Conservation (phyloP, 2,797 vertebrate genomes). For the Acropternis orthonyx region DNA sequence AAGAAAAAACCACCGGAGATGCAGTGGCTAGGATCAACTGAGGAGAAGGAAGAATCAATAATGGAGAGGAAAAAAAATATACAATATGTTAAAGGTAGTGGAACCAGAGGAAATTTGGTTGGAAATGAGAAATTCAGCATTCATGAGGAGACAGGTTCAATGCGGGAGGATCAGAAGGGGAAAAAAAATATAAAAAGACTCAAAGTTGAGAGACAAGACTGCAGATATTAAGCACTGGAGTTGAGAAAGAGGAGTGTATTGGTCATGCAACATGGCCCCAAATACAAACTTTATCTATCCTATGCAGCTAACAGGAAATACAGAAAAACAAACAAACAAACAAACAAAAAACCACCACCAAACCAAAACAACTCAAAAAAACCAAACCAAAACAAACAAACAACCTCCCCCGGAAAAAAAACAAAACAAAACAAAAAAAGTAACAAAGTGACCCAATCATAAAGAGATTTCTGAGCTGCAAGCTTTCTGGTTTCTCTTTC, state of each 20-base stretch:
- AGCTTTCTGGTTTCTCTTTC: not conserved
- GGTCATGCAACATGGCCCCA: not conserved
- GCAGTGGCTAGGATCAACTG: not conserved
- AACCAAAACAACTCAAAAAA: too few species aligned
- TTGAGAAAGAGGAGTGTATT: not conserved
- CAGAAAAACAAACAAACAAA: not conserved
- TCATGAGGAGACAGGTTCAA: fast-evolving
- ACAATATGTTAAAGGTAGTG: not conserved
- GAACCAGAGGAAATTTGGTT: not conserved
- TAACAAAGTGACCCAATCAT: not conserved
- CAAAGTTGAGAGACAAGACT: not conserved
- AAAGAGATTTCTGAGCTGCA: not conserved
- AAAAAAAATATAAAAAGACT: not conserved
- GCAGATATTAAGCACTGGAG: not conserved
- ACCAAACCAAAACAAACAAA: too few species aligned
- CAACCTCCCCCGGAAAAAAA: too few species aligned
- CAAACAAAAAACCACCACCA: too few species aligned
- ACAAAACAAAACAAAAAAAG: not conserved
- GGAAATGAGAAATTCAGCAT: not conserved
- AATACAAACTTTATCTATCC: not conserved
- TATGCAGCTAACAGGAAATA: not conserved
- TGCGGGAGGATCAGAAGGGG: not conserved
- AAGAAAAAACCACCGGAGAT: not conserved
- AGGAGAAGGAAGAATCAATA: not conserved
- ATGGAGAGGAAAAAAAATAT: not conserved